Evolutionary conservation across 2,888 invertebrate species (phyloP), one percentile per base, ranked within the genome.

Genomic region (Andrena marginata): DNA sequence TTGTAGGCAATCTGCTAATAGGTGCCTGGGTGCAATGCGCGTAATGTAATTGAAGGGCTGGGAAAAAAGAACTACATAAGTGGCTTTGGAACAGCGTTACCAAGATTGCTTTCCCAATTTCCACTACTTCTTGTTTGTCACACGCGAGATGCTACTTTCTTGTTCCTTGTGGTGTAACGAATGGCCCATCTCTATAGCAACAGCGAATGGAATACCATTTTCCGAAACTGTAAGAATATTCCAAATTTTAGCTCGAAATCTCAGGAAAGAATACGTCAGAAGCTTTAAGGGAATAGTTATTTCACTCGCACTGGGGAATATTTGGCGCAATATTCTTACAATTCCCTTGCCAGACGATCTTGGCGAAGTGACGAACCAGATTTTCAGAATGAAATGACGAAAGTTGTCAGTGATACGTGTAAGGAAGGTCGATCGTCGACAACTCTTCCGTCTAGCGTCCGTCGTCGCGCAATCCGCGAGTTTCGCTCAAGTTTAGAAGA

Each of bases 71-170:
- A 79, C 65, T 65, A 79, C 77, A 69, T 69, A 73, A 73, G 80
- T 68, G 80, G 67, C 31, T 81, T 69, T 73, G 31, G 56, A 79
- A 79, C 68, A 16, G 35, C 69, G 72, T 69, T 79, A 64, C 71
- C 64, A 69, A 79, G 80, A 79, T 81, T 81, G 80, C 80, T 81
- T 69, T 60, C 51, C 60, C 80, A 79, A 73, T 73, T 73, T 56
- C 42, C 16, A 42, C 63, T 49, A 49, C 56, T 60, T 80, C 51
- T 51, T 69, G 33, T 69, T 69, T 73, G 73, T 73, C 73, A 73
- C 80, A 60, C 75, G 73, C 13, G 51, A 20, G 59, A 51, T 13
- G 54, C 33, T 69, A 51, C 68, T 51, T 59, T 64, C 26, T 26
- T 60, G 49, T 60, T n/a, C 35, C 26, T 13, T 29, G 49, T 5